phyloP scores from a whole-genome alignment of 2,888 invertebrate species.

The Resseliella maxima region DNA sequence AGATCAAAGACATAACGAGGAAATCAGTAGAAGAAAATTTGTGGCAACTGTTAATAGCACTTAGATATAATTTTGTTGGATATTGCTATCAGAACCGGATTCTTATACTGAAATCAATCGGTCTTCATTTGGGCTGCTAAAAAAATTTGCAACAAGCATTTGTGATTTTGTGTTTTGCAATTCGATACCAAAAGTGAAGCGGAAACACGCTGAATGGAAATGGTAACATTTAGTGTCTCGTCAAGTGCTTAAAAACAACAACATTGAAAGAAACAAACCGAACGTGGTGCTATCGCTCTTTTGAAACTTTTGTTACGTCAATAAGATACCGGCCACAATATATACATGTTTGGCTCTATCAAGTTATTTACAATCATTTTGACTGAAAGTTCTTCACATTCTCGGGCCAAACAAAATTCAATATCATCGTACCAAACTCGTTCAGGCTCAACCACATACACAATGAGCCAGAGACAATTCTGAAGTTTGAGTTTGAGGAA shows the following conservation, averaged over 20 bases:
- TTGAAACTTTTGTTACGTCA: background rate
- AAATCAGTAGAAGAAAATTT: background rate
- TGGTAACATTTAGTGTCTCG: background rate
- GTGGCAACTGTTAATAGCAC: conserved; percentile 14
- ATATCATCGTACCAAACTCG: background rate
- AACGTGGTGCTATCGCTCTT: background rate
- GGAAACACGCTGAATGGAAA: background rate
- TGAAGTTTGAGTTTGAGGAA: background rate
- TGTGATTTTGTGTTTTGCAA: background rate
- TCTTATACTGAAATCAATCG: background rate
- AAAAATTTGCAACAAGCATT: background rate
- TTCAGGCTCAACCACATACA: conserved; percentile 17
- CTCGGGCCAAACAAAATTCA: background rate
- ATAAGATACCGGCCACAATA: background rate
- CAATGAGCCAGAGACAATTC: conserved; percentile 43
- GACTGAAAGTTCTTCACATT: background rate
- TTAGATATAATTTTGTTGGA: conserved; percentile 2
- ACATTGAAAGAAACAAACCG: background rate
- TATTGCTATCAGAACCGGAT: background rate
- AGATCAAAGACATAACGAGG: conserved; percentile 30
- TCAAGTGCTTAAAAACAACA: conserved; percentile 14
- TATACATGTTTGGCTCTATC: background rate
- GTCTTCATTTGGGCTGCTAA: background rate
- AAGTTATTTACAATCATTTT: conserved; percentile 46
- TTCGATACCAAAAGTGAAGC: conserved; percentile 27